Base-by-base conservation (phyloP, 2,797 vertebrate species). In the Melanogrammus aeglefinus region DNA sequence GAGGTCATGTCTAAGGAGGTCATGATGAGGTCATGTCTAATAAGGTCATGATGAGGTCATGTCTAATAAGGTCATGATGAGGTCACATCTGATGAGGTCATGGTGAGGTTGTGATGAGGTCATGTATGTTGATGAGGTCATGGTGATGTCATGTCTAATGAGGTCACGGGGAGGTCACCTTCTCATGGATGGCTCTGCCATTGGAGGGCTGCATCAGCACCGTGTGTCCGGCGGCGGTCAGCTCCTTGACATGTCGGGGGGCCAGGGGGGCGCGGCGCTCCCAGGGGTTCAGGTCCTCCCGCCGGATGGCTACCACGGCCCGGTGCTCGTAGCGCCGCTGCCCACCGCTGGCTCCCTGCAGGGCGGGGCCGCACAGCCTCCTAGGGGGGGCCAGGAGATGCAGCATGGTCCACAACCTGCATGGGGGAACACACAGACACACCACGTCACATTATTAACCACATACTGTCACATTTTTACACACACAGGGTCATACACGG, bases 181-280 rank as follows among this genome's bases (percentile, higher is more conserved):
- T 96, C 82, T 98, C 97, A 0, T 98, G 97, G 85, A 99, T 97
- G 76, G 98, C 96, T 85, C 98, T 94, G 75, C 96, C 93, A 86
- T 99, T 98, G 47, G 97, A 99, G 0, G 97, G 97, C 73, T 99
- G 98, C 9, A 99, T 95, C 80, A 99, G 88, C 79, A 99, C 97
- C 86, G 96, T 98, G 87, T 98, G 95, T 0, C 97, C 97, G 31
- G 96, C 93, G n/a, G 94, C 91, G 35, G 96, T 97, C 80, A 99
- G 90, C 75, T 96, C 96, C 76, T 93, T 96, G 77, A 99, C 88
- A 16, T 99, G 98, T 9, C 93, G 95, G 0, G 98, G 98, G 3
- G 98, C 97, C 29, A 99, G 92, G 0, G 98, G 98, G 0, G 97
- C 98, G 83, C 98, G 94, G 75, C 98, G 93, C 89, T 99, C 98